Evolutionary conservation across 1,140 invertebrate genomes (phyloP).

Genomic region (Condylostylus longicornis): DNA sequence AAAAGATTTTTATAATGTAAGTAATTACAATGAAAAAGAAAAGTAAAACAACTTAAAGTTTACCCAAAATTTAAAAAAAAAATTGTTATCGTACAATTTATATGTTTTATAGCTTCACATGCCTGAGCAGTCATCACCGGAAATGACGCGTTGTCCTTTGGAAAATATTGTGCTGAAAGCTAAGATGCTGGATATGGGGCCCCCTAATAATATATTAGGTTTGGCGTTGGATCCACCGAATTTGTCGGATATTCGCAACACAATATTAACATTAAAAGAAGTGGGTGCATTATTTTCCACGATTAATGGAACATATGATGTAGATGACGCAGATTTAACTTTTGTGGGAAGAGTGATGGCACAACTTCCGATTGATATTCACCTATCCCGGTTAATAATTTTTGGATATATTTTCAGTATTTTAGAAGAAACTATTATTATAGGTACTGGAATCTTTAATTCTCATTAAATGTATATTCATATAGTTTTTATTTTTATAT

Average conservation of each 20-base stretch:
- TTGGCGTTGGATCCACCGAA: conserved; percentile 78
- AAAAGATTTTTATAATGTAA: conserved; percentile 49
- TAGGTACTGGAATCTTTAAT: conserved; percentile 41
- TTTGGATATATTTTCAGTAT: conserved; percentile 77
- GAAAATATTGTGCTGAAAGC: conserved; percentile 68
- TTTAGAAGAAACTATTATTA: conserved; percentile 71
- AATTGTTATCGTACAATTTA: too few species aligned
- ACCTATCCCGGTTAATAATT: conserved; percentile 69
- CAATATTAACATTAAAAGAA: conserved; percentile 76
- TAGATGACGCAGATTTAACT: conserved; percentile 77
- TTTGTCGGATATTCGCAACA: conserved; percentile 60
- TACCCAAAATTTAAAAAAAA: too few species aligned
- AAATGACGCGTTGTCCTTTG: conserved; percentile 67
- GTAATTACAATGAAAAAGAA: conserved; percentile 10
- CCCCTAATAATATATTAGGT: conserved; percentile 65
- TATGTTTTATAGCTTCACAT: conserved; percentile 35
- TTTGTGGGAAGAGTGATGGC: conserved; percentile 74
- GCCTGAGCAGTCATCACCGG: conserved; percentile 45
- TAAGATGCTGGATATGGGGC: conserved; percentile 72
- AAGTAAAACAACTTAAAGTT: too few species aligned
- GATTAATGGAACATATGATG: conserved; percentile 34
- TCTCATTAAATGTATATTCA: conserved; percentile 2
- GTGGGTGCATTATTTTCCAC: conserved; percentile 52
- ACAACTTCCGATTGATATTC: conserved; percentile 65
- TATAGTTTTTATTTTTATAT: conserved; percentile 13